Base-by-base conservation (phyloP, 2,797 vertebrate genomes). In the Myotis daubentonii region DNA sequence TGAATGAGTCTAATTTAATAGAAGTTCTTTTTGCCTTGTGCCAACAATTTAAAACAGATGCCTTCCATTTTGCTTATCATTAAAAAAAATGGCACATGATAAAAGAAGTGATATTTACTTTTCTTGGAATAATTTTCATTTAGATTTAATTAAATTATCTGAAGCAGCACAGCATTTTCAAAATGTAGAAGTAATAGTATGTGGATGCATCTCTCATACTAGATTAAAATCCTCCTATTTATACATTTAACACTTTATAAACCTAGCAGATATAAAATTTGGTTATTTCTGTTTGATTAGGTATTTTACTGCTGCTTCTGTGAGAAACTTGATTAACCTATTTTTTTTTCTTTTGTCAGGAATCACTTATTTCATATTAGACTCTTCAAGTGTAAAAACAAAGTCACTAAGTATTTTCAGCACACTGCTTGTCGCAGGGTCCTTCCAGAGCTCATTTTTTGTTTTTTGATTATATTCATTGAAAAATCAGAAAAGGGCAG, bases 81-180 rank as follows among this genome's bases (percentile, higher is more conserved):
- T 92, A 89, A 89, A 87, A 12, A 51, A 81, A 89, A 96, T 51
- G 53, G 1, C 23, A 76, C 33, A 22, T 94, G 57, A n/a, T 93
- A 75, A 91, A 94, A 94, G 33, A 33, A 79, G 65, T 53, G 93
- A 60, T 76, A 79, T 81, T 94, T 89, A 53, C 82, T 83, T 7
- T 83, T 51, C 12, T 55, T 93, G 51, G 51, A 93, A 92, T 47
- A 17, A 83, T 70, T 95, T 93, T 5, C 13, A 41, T 41, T 84
- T 91, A 33, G 38, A 79, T 84, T 22, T 38, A 51, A 94, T 10
- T 90, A 38, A 93, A 94, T 89, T 68, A 95, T 57, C 19, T 87
- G 47, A 93, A 94, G 38, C 23, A 83, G 10, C 41, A 70, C 28
- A 51, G 7, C 3, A 60, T 68, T 93, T 87, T 47, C 2, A 89